Evolutionary conservation across 2,797 vertebrate species (phyloP).

Genomic region (Sus cebifrons): DNA sequence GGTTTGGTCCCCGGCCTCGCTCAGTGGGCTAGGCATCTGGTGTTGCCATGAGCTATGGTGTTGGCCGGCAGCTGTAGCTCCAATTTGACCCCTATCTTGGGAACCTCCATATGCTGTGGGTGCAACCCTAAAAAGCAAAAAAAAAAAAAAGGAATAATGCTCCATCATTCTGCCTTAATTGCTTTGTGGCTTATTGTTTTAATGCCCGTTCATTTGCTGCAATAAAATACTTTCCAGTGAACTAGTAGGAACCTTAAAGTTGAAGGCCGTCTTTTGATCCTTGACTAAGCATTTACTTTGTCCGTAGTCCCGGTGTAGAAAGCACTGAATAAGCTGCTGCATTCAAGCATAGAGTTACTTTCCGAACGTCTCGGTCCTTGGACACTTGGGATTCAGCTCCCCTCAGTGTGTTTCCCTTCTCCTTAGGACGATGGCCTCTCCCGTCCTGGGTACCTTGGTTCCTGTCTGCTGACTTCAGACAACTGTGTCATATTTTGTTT

Average conservation of each 20-base stretch:
- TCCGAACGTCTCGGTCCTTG: not conserved
- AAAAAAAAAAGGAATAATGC: not conserved
- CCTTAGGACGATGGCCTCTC: not conserved
- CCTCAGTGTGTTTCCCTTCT: not conserved
- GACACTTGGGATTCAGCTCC: not conserved
- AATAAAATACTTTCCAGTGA: not conserved
- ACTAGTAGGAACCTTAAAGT: not conserved
- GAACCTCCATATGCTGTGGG: too few species aligned
- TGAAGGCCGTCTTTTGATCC: not conserved
- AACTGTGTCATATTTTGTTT: not conserved
- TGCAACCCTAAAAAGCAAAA: too few species aligned
- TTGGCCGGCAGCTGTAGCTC: too few species aligned
- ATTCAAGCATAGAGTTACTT: not conserved
- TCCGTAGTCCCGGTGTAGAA: constrained; percentile 8
- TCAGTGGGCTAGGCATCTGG: too few species aligned
- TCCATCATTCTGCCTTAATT: constrained; percentile 6
- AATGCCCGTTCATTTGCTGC: not conserved
- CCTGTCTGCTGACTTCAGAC: constrained; percentile 2
- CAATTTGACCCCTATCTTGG: too few species aligned
- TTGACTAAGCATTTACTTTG: constrained; percentile 52
- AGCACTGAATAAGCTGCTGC: not conserved
- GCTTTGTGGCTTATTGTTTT: constrained; percentile 16
- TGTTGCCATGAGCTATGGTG: too few species aligned
- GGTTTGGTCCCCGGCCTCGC: too few species aligned
- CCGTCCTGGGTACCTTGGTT: not conserved